phyloP scores from a whole-genome alignment of 2,888 invertebrate genomes.

The Pandemis corylana region DNA sequence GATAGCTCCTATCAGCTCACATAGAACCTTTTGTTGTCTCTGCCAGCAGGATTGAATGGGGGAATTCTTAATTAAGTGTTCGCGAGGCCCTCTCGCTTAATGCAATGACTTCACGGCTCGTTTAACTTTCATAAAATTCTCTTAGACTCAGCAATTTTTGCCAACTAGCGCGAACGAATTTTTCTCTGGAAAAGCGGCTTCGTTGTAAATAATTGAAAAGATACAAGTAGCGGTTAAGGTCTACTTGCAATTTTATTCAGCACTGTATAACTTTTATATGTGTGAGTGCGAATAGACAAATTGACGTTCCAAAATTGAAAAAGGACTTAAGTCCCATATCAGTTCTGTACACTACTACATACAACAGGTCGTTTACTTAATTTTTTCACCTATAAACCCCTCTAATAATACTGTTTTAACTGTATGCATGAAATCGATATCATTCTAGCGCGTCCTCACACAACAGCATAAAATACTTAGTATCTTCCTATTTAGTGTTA shows the following conservation, averaged over 20 bases:
- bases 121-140: conserved; percentile 83
- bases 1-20: conserved; percentile 64
- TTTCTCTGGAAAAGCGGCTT: conserved; percentile 54
- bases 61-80: conserved; percentile 84
- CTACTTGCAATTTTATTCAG: neutral
- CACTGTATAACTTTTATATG: too few species aligned
- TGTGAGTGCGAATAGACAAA: too few species aligned
- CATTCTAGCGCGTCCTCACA: too few species aligned
- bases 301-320: too few species aligned
- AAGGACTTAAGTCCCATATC: too few species aligned
- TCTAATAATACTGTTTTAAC: too few species aligned
- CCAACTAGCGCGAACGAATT: conserved; percentile 71
- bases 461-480: too few species aligned
- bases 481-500: neutral
- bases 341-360: too few species aligned
- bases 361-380: too few species aligned
- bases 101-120: conserved; percentile 82
- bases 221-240: neutral
- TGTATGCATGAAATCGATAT: too few species aligned
- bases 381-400: too few species aligned
- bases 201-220: conserved; percentile 26
- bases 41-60: conserved; percentile 61
- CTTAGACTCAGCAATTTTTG: conserved; percentile 78
- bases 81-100: conserved; percentile 80
- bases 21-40: conserved; percentile 80